A percentile compares a stretch with the other conserved stretches of the same genome.
These are phyloP conservation scores for Drosophila mettleri DNA, from an alignment of 2,888 invertebrate genomes.

Conservation along the genomic window DNA sequence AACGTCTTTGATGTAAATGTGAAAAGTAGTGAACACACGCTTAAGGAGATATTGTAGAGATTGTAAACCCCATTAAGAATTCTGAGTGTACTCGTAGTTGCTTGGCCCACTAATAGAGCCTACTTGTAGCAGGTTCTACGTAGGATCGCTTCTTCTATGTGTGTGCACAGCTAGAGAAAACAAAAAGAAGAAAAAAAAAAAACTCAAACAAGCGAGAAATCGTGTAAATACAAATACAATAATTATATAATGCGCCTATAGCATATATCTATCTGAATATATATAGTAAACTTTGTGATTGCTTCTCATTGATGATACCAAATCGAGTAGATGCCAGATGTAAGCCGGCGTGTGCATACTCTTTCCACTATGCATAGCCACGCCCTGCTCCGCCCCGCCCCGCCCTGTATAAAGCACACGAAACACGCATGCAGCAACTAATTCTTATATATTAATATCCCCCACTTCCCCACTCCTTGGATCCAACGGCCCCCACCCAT, in stretches of 20 bases:
- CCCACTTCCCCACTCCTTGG: neutral
- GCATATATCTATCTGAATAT: conserved; percentile 20
- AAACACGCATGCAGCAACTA: neutral
- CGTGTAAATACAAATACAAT: conserved; percentile 62
- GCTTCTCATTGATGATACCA: conserved; percentile 74
- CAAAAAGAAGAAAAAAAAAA: no score
- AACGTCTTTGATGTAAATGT: conserved; percentile 58
- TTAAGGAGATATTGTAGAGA: conserved; percentile 15
- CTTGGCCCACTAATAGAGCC: conserved; percentile 33
- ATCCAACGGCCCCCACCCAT: no score
- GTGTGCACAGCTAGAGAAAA: conserved; percentile 10
- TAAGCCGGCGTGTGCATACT: conserved; percentile 43
- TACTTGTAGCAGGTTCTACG: conserved; percentile 28
- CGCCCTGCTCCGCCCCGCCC: neutral
- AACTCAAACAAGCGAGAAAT: conserved; percentile 13
- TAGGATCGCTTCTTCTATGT: conserved; percentile 20
- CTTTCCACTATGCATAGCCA: conserved; percentile 38
- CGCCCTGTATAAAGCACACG: conserved; percentile 21
- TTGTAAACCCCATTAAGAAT: conserved; percentile 13
- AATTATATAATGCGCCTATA: conserved; percentile 27
- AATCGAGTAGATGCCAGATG: conserved; percentile 37
- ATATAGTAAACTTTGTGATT: conserved; percentile 75
- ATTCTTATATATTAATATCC: neutral
- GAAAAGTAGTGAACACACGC: conserved; percentile 38
- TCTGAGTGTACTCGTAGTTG: conserved; percentile 43